These are phyloP conservation scores for Callyntrura guangdongensis DNA, from an alignment of 2,888 invertebrate species.

Conservation along the genomic window DNA sequence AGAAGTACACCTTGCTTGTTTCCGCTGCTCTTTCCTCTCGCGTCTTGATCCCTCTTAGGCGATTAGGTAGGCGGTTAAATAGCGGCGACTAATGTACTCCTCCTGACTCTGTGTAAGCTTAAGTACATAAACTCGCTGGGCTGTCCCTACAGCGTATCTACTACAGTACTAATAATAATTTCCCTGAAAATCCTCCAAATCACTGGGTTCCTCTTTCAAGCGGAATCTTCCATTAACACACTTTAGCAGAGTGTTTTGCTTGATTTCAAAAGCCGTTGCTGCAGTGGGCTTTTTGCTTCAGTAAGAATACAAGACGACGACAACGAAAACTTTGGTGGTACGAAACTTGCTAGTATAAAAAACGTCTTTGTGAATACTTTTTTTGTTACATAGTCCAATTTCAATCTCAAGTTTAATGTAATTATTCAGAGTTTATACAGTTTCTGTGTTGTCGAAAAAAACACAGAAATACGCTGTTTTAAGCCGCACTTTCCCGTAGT, in stretches of 20 bases:
- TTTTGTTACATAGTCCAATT: constrained; percentile 63
- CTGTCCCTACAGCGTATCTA: constrained; percentile 18
- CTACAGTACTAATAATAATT: constrained; percentile 62
- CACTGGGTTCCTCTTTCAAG: constrained; percentile 41
- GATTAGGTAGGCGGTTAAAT: constrained; percentile 17
- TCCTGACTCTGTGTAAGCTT: constrained; percentile 2
- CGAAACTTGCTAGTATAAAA: background rate
- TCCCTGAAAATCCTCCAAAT: constrained; percentile 49
- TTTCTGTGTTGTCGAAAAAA: constrained; percentile 66
- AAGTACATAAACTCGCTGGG: constrained; percentile 22
- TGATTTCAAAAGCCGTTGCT: background rate
- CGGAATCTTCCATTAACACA: constrained; percentile 56
- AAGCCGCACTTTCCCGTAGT: background rate
- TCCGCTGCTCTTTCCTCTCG: constrained; percentile 1
- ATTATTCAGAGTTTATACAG: constrained; percentile 68
- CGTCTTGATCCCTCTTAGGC: background rate
- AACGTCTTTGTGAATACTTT: background rate
- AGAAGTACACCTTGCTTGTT: background rate
- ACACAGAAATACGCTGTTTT: background rate
- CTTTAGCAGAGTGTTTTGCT: constrained; percentile 48
- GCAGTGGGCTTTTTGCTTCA: background rate
- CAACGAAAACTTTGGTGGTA: background rate
- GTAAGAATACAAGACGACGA: background rate
- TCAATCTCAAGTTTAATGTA: constrained; percentile 76
- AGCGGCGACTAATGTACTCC: constrained; percentile 47